These are phyloP conservation scores for Blastobasis lacticolella DNA, from an alignment of 2,888 invertebrate species.

Conservation along the genomic window DNA sequence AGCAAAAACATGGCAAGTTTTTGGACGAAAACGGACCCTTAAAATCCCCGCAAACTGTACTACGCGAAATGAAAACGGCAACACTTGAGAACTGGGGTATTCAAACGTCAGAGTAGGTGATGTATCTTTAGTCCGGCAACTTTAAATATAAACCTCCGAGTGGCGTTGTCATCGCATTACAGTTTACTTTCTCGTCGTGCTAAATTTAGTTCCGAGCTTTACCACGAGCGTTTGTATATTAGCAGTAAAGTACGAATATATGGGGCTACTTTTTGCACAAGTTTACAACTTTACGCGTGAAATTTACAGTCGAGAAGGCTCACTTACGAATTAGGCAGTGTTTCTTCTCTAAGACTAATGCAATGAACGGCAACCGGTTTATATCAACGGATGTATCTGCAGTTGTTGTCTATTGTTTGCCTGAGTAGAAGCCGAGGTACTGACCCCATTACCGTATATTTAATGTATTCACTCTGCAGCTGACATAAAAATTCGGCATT, in stretches of 20 bases:
- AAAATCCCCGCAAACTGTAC: constrained; percentile 25
- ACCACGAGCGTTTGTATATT: too few relatives aligned
- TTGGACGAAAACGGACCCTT: constrained; percentile 14
- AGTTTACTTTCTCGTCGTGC: too few relatives aligned
- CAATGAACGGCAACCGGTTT: too few relatives aligned
- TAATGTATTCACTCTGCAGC: too few relatives aligned
- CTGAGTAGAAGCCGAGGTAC: too few relatives aligned
- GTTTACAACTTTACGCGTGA: constrained; percentile 49
- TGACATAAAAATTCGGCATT: too few relatives aligned
- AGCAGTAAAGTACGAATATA: constrained; percentile 32
- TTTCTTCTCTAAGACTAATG: constrained; percentile 8
- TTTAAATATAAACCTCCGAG: too few relatives aligned
- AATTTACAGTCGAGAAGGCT: constrained; percentile 45
- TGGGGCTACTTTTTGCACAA: constrained; percentile 56
- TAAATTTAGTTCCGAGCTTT: too few relatives aligned
- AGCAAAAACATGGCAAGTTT: constrained; percentile 7
- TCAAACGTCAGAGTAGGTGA: constrained; percentile 55
- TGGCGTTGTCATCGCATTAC: too few relatives aligned
- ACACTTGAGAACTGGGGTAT: constrained; percentile 52
- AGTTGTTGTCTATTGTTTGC: too few relatives aligned
- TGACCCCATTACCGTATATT: too few relatives aligned
- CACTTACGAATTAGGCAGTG: constrained; percentile 52
- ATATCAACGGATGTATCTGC: too few relatives aligned
- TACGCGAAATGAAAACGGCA: constrained; percentile 38
- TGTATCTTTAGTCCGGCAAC: constrained; percentile 36